A percentile compares a stretch with the other conserved stretches of the same genome.
Conservation (phyloP, 2,888 invertebrate genomes). For the Diplazon laetatorius region DNA sequence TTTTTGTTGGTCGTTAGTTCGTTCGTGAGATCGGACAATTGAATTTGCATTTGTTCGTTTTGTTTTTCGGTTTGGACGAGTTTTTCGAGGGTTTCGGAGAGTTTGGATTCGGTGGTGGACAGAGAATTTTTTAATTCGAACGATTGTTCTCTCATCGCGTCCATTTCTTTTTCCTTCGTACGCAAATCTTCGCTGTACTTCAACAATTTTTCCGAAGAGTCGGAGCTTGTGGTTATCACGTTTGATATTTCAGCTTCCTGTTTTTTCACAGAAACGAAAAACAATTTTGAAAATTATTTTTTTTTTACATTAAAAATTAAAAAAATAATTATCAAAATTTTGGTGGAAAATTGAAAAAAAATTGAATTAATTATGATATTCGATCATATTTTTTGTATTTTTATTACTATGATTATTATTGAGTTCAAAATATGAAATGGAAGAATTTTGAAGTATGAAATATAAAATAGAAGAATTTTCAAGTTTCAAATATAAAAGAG, state of each 20-base stretch:
- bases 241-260: conserved; percentile 85
- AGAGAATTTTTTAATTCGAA: conserved; percentile 72
- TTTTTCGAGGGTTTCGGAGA: conserved; percentile 62
- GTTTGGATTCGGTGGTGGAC: conserved; percentile 69
- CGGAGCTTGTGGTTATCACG: conserved; percentile 85
- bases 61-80: conserved; percentile 64
- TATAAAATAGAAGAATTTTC: too few relatives aligned
- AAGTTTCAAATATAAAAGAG: too few relatives aligned
- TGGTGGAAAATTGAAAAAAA: too few relatives aligned
- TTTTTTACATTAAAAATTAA: too few relatives aligned
- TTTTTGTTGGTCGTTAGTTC: conserved; percentile 68
- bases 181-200: conserved; percentile 80
- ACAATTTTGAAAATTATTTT: too few relatives aligned
- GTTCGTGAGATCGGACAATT: conserved; percentile 69
- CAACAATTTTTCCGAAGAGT: conserved; percentile 83
- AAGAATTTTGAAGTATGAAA: too few relatives aligned
- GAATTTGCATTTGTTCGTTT: conserved; percentile 67
- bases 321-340: too few relatives aligned
- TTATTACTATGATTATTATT: too few relatives aligned
- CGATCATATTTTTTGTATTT: too few relatives aligned
- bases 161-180: conserved; percentile 80
- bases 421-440: too few relatives aligned
- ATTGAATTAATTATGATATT: too few relatives aligned
- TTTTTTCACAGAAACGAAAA: neutral
- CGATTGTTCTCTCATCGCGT: conserved; percentile 72